Base-by-base conservation (phyloP, 2,888 invertebrate species). In the Cheilosia urbana region DNA sequence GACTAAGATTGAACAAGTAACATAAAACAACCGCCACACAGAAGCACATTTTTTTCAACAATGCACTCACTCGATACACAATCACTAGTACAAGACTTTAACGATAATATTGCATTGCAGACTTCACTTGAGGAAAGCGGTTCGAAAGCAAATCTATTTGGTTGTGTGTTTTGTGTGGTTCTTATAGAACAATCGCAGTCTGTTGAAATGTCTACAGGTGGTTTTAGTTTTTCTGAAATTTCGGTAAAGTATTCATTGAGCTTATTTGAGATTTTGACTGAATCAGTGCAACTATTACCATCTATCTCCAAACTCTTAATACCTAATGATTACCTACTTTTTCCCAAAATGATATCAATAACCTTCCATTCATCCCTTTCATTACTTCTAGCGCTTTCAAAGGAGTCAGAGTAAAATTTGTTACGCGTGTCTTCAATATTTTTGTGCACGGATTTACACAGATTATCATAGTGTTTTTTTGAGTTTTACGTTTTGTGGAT, bases 261-360 rank as follows among this genome's bases (percentile, higher is more conserved):
- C 7, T 30, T 30, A 7, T 30, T 30, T 7, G 13, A 6, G 17
- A 55, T 55, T 1, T 4, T 17, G 4, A 4, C 30, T 55, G n/a
- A 34, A 9, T 55, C 55, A 9, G 17, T 55, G 55, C 34, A 30
- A 55, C 0, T 55, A n/a, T n/a, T 55, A 30, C 30, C 55, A 55
- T 55, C 55, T 55, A 34, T 55, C 7, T 55, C 55, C 55, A 55
- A 55, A 34, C 30, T 34, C 17, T 30, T 5, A 7, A 60, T 42
- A 24, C 24, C n/a, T 60, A 60, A 24, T 21, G 24, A 24, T 60
- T 60, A 34, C 3, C 30, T 55, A 9, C 42, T 40, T 60, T 60
- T 60, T 6, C 60, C 60, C 7, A 60, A 42, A 42, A 60, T 60
- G n/a, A 42, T 42, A n/a, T 60, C 40, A 6, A 42, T n/a, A 2